These are phyloP conservation scores for Cantharis flavilabris DNA, from an alignment of 2,888 invertebrate genomes.

Conservation along the genomic window DNA sequence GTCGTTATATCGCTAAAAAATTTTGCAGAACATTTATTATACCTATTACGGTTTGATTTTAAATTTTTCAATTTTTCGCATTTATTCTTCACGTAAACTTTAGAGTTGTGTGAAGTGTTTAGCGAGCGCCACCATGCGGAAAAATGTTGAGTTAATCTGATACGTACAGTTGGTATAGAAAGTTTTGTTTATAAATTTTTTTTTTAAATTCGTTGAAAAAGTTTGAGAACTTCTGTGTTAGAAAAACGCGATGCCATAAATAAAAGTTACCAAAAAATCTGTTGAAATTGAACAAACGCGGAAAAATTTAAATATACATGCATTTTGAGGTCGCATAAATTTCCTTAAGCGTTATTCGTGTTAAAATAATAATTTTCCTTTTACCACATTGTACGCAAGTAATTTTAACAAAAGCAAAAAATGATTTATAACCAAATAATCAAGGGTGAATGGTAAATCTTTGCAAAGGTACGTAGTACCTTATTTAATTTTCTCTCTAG, in stretches of 20 bases:
- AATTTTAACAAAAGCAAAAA: neutral
- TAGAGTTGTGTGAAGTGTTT: no score
- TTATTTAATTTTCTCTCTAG: slow-evolving; percentile 28
- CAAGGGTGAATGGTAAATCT: slow-evolving; percentile 24
- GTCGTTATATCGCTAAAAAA: no score
- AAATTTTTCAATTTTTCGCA: no score
- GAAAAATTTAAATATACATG: neutral
- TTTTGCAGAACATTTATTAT: no score
- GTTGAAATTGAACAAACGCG: neutral
- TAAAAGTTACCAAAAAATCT: neutral
- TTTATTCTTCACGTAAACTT: no score
- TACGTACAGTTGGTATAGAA: no score
- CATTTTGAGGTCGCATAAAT: neutral
- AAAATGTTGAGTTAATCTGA: no score
- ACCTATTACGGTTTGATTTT: no score
- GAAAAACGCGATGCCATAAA: neutral
- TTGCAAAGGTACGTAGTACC: slow-evolving; percentile 23
- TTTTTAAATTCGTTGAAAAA: no score
- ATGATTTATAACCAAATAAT: slow-evolving; percentile 27
- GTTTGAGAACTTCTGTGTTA: neutral
- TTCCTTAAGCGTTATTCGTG: neutral
- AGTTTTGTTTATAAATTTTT: no score
- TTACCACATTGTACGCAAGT: neutral
- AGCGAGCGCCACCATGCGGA: no score
- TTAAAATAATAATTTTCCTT: neutral